These are phyloP conservation scores for Ginglymostoma cirratum DNA, from an alignment of 2,113 vertebrate species.

Conservation along the genomic window DNA sequence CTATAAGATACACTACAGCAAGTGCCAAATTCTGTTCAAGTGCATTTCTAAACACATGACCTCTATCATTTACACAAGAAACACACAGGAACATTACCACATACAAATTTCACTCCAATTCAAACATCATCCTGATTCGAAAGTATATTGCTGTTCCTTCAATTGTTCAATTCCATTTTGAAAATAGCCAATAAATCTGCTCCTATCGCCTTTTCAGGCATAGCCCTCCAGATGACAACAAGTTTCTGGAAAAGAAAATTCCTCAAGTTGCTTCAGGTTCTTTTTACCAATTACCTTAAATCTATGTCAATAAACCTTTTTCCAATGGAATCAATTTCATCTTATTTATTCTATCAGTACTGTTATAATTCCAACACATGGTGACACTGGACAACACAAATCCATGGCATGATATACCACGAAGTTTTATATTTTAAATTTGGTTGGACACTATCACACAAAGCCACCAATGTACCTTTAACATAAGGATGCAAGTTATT, in stretches of 20 bases:
- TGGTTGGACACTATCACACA: no score
- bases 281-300: neutral
- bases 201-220: neutral
- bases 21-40: neutral
- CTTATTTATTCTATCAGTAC: neutral
- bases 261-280: neutral
- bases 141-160: neutral
- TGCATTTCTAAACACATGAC: neutral
- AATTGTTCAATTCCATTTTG: neutral
- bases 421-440: no score
- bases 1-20: neutral
- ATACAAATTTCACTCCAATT: neutral
- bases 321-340: neutral
- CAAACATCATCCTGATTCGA: neutral
- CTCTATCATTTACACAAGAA: neutral
- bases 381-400: no score
- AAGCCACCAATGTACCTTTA: no score
- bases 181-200: neutral
- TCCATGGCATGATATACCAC: no score
- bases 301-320: neutral
- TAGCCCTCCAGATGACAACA: neutral
- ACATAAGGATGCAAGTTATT: no score
- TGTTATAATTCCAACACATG: no score
- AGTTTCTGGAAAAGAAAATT: neutral
- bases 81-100: neutral